phyloP scores from a whole-genome alignment of 2,888 invertebrate species.

The Lysandra coridon region DNA sequence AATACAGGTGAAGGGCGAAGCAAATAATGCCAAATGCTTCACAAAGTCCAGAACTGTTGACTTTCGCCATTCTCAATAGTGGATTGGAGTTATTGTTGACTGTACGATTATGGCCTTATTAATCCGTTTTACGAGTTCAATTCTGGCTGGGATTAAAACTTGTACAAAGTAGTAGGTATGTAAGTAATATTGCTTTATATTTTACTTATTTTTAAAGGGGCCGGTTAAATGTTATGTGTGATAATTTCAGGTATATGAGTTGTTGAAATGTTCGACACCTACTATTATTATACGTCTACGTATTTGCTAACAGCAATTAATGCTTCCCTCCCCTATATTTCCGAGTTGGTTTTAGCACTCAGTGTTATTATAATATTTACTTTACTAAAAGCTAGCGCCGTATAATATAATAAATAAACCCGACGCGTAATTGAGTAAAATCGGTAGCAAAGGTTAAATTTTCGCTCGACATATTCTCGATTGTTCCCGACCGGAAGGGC shows the following conservation, averaged over 20 bases:
- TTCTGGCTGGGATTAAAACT: not conserved
- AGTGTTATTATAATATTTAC: constrained; percentile 23
- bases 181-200: not conserved
- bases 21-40: constrained; percentile 57
- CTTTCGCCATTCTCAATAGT: constrained; percentile 41
- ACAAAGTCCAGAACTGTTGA: constrained; percentile 32
- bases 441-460: constrained; percentile 32
- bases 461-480: constrained; percentile 32
- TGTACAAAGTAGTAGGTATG: not conserved
- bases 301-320: constrained; percentile 2
- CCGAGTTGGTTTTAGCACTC: not conserved
- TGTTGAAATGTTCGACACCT: not conserved
- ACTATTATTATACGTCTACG: not conserved
- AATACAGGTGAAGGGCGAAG: constrained; percentile 53
- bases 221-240: not conserved
- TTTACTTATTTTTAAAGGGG: not conserved
- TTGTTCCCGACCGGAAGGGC: constrained; percentile 33
- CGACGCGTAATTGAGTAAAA: constrained; percentile 26
- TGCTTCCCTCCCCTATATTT: not conserved
- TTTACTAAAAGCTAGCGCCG: not conserved
- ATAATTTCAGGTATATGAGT: not conserved
- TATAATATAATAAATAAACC: constrained; percentile 11
- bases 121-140: not conserved
- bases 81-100: constrained; percentile 30
- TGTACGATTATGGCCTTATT: constrained; percentile 31